These are phyloP conservation scores for Pteromalus puparum DNA, from an alignment of 1,140 invertebrate genomes.

Conservation along the genomic window DNA sequence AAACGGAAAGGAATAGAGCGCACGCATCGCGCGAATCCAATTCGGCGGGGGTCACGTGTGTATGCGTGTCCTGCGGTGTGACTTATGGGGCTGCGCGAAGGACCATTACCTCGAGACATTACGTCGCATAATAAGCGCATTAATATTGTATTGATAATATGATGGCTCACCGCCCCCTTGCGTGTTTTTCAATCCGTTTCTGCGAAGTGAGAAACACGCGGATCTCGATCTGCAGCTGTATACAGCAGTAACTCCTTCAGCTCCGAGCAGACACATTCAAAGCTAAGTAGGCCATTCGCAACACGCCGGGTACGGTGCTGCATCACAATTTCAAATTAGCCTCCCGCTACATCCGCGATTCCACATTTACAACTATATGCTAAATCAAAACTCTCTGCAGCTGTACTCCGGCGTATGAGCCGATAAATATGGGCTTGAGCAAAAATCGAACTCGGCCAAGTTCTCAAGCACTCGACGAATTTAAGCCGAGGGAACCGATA, in stretches of 20 bases:
- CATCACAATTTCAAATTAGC: constrained; percentile 27
- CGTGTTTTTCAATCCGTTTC: background rate
- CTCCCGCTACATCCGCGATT: background rate
- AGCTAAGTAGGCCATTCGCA: background rate
- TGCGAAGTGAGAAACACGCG: background rate
- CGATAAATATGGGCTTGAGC: no score
- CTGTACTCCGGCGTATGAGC: no score
- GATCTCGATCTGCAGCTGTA: background rate
- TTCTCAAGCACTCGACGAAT: constrained; percentile 25
- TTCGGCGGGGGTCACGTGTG: background rate
- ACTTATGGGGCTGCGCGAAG: constrained; percentile 46
- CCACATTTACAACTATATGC: background rate
- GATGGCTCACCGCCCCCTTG: no score
- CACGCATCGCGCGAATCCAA: background rate
- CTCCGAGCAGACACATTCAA: background rate
- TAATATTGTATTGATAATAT: no score
- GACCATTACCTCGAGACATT: constrained; percentile 43
- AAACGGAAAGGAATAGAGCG: background rate
- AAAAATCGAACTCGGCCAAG: constrained; percentile 28
- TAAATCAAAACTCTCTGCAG: background rate
- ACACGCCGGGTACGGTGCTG: background rate
- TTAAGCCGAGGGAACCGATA: background rate
- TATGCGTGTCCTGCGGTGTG: constrained; percentile 11
- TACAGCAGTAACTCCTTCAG: no score
- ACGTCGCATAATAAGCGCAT: constrained; percentile 56